phyloP scores from a whole-genome alignment of 2,888 invertebrate species.

The Thereva unica region DNA sequence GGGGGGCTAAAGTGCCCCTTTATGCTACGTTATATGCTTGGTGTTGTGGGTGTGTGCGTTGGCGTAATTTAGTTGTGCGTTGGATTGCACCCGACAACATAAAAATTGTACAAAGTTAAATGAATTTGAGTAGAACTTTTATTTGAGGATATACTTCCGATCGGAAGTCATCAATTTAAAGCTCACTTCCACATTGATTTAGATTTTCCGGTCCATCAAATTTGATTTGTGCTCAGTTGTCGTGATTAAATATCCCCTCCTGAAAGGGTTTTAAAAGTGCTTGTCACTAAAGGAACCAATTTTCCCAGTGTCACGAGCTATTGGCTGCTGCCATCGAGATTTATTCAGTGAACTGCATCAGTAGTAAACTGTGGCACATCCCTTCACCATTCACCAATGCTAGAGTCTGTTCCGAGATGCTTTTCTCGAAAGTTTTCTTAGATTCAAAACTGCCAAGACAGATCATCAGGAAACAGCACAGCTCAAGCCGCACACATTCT shows the following conservation, averaged over 20 bases:
- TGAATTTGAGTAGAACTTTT: neutral
- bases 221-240: conserved; percentile 23
- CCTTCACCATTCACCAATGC: neutral
- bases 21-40: conserved; percentile 5
- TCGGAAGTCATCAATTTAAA: conserved; percentile 20
- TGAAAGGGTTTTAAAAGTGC: conserved; percentile 31
- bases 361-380: neutral
- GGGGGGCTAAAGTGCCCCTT: conserved; percentile 10
- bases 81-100: neutral
- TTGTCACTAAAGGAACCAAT: conserved; percentile 29
- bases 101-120: too few species aligned
- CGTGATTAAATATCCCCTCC: conserved; percentile 27
- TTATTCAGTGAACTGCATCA: conserved; percentile 22
- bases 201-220: conserved; percentile 29
- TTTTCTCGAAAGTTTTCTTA: neutral
- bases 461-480: conserved; percentile 11
- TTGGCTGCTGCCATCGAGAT: conserved; percentile 12
- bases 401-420: conserved; percentile 4
- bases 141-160: conserved; percentile 1
- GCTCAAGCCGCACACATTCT: too few species aligned
- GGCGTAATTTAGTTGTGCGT: neutral
- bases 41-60: neutral
- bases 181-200: conserved; percentile 16
- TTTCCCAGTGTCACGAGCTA: conserved; percentile 21
- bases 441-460: neutral